Conservation (phyloP, 92 coral and sea anemone genomes). For the Muricea muricata region DNA sequence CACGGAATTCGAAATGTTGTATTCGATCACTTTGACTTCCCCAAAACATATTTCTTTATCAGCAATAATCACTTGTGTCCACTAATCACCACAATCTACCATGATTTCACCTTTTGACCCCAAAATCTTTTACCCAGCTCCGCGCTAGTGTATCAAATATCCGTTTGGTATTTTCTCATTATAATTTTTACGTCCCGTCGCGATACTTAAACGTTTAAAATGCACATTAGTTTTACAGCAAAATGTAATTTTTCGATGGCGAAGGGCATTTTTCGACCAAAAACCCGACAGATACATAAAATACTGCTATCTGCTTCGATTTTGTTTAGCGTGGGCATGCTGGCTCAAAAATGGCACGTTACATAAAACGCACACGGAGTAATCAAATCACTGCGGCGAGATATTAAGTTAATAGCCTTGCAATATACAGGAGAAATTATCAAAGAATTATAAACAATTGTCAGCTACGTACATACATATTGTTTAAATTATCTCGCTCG, state of each 20-base stretch:
- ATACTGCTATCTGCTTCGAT: not conserved
- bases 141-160: slow-evolving; percentile 25
- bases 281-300: not conserved
- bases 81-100: slow-evolving; percentile 41
- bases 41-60: slow-evolving; percentile 30
- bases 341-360: not conserved
- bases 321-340: not conserved
- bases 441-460: slow-evolving; percentile 39
- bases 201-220: slow-evolving; percentile 12
- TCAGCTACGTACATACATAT: slow-evolving; percentile 15
- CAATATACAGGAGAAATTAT: slow-evolving; percentile 27
- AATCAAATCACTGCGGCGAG: not conserved
- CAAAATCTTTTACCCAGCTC: not conserved
- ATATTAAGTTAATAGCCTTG: slow-evolving; percentile 19
- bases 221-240: not conserved
- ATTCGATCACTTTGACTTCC: not conserved
- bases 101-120: slow-evolving; percentile 31
- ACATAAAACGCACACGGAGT: slow-evolving; percentile 6
- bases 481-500: not conserved
- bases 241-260: not conserved
- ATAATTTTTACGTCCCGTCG: not conserved
- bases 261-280: not conserved
- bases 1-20: slow-evolving; percentile 5
- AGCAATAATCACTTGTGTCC: not conserved
- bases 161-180: slow-evolving; percentile 19